A percentile compares a stretch with the other conserved stretches of the same genome.
Evolutionary conservation across 37 sponge, comb jelly and placozoan species (phyloP).

Genomic region (Diacarnus erythraeanus): DNA sequence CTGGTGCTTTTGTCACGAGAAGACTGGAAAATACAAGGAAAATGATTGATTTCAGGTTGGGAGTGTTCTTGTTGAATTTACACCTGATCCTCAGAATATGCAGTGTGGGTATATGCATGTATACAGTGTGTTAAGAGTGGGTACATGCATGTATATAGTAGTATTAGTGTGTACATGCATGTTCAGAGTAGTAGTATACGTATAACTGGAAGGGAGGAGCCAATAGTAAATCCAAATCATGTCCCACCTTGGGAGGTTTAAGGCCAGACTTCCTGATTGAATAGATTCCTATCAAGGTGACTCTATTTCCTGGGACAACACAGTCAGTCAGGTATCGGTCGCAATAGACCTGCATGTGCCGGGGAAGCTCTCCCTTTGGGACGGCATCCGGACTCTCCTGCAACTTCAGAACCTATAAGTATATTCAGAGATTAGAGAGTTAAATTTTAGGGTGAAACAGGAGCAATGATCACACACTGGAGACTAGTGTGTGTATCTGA

Average conservation of each 20-base stretch:
- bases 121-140: too few relatives aligned
- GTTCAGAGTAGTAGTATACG: too few relatives aligned
- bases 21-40: too few relatives aligned
- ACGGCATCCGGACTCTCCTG: constrained; percentile 98
- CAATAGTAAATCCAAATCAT: too few relatives aligned
- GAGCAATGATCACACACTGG: neutral
- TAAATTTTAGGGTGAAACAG: neutral
- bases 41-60: too few relatives aligned
- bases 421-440: neutral
- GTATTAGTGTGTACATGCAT: too few relatives aligned
- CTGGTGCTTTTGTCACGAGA: constrained; percentile 40
- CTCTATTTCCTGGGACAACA: constrained; percentile 96
- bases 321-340: constrained; percentile 88
- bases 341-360: constrained; percentile 96
- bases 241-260: constrained; percentile 56
- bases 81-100: too few relatives aligned
- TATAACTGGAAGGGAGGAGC: too few relatives aligned
- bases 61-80: too few relatives aligned
- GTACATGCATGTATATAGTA: too few relatives aligned
- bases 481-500: too few relatives aligned
- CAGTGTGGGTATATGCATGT: too few relatives aligned
- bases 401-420: constrained; percentile 81
- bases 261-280: constrained; percentile 83
- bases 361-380: constrained; percentile 97
- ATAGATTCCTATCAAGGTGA: constrained; percentile 93